A percentile compares a stretch with the other conserved stretches of the same genome.
Conservation (phyloP, 2,888 invertebrate genomes). For the Epistrophe grossulariae region DNA sequence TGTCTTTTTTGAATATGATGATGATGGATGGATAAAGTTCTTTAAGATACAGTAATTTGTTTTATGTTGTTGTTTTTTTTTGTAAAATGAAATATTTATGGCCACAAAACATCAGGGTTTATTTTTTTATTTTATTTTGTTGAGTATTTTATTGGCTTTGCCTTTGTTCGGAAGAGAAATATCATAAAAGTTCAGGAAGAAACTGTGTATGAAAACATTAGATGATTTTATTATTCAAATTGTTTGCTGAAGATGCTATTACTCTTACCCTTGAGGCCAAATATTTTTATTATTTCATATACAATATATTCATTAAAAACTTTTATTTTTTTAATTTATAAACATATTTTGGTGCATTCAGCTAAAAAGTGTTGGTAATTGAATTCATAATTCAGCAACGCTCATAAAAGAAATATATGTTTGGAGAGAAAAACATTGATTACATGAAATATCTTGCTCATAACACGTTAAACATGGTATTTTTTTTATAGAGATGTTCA, state of each 20-base stretch:
- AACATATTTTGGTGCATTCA: no score
- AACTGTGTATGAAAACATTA: background rate
- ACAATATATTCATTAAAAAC: background rate
- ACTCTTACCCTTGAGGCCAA: background rate
- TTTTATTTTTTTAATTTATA: no score
- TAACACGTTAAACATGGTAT: no score
- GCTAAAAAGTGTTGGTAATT: no score
- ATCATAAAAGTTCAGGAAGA: background rate
- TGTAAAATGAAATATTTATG: slow-evolving; percentile 13
- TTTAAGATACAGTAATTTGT: slow-evolving; percentile 43
- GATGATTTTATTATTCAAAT: background rate
- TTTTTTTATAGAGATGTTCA: no score
- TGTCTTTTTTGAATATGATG: slow-evolving; percentile 33
- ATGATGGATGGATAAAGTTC: slow-evolving; percentile 62
- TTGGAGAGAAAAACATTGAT: no score
- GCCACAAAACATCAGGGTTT: background rate
- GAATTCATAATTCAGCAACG: no score
- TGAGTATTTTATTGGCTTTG: background rate
- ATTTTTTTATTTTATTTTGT: background rate
- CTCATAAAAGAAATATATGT: no score
- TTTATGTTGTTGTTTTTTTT: background rate
- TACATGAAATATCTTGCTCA: no score
- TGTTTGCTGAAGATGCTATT: background rate
- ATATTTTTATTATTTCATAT: background rate
- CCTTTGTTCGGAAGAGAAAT: background rate